Conservation (phyloP, 2,113 vertebrate genomes). For the Dasyornis broadbenti region DNA sequence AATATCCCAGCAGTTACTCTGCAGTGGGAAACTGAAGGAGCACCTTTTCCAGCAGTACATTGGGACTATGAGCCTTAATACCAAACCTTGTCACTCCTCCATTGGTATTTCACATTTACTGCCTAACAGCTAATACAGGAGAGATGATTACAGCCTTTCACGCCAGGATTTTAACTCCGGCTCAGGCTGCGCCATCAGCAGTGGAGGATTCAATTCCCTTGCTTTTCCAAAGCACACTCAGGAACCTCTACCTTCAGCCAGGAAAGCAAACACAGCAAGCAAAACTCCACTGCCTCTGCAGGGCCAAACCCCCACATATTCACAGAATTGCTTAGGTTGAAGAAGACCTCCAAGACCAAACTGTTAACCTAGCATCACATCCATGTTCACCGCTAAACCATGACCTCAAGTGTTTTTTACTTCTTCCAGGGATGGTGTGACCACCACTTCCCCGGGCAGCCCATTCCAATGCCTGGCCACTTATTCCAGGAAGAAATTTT, state of each 20-base stretch:
- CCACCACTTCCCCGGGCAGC: too few relatives aligned
- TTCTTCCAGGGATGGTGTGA: background rate
- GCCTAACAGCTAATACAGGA: background rate
- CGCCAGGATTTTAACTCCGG: background rate
- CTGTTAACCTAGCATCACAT: rapidly evolving
- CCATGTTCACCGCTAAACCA: background rate
- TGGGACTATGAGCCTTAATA: rapidly evolving
- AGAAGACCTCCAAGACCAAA: too few relatives aligned
- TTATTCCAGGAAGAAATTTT: too few relatives aligned
- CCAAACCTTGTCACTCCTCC: rapidly evolving
- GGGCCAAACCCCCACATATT: rapidly evolving
- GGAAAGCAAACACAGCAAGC: background rate
- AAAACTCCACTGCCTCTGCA: background rate
- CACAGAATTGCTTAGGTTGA: rapidly evolving
- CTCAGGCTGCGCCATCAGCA: background rate
- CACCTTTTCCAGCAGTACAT: background rate
- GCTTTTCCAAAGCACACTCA: background rate
- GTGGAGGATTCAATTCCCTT: rapidly evolving
- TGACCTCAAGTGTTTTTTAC: rapidly evolving
- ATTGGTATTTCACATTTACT: rapidly evolving
- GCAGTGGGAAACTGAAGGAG: background rate
- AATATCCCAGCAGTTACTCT: too few relatives aligned
- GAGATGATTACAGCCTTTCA: rapidly evolving
- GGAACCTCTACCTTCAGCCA: background rate
- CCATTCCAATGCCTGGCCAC: rapidly evolving